Conservation (phyloP, 2,113 vertebrate species). For the Hypanus sabinus region DNA sequence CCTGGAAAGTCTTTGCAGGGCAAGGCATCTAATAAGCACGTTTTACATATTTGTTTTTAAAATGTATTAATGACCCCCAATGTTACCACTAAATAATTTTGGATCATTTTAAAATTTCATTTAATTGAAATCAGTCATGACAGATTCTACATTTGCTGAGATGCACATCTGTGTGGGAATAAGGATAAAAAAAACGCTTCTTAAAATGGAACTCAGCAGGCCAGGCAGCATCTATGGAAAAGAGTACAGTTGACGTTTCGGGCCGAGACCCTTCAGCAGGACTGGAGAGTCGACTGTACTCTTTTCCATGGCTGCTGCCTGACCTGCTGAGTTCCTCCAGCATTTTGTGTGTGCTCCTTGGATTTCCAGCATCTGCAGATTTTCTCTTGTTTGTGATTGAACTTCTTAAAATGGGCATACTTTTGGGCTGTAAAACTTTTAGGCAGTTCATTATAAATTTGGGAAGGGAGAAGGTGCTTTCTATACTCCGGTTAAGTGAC, state of each 20-base stretch:
- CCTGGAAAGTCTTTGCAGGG: neutral
- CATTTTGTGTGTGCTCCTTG: too few species aligned
- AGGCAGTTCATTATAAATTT: neutral
- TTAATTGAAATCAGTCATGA: neutral
- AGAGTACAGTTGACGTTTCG: too few species aligned
- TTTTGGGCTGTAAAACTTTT: neutral
- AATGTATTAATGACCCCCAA: neutral
- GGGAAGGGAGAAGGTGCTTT: neutral
- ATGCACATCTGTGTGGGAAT: neutral
- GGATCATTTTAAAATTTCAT: neutral
- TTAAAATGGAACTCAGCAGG: neutral
- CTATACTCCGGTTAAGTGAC: neutral
- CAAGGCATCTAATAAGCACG: neutral
- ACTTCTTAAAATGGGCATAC: neutral
- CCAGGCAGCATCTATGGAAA: too few species aligned
- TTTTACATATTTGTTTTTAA: neutral
- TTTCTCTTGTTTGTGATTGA: too few species aligned
- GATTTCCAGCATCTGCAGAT: too few species aligned
- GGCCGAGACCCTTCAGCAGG: too few species aligned
- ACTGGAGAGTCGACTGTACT: too few species aligned
- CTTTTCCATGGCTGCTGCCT: too few species aligned
- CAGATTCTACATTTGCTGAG: neutral
- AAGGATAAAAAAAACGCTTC: neutral
- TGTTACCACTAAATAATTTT: neutral
- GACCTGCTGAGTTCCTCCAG: too few species aligned